Percentiles rank a stretch among this genome's conserved stretches.
These are phyloP conservation scores for Laodelphax striatellus DNA, from an alignment of 1,140 invertebrate species.

Conservation along the genomic window DNA sequence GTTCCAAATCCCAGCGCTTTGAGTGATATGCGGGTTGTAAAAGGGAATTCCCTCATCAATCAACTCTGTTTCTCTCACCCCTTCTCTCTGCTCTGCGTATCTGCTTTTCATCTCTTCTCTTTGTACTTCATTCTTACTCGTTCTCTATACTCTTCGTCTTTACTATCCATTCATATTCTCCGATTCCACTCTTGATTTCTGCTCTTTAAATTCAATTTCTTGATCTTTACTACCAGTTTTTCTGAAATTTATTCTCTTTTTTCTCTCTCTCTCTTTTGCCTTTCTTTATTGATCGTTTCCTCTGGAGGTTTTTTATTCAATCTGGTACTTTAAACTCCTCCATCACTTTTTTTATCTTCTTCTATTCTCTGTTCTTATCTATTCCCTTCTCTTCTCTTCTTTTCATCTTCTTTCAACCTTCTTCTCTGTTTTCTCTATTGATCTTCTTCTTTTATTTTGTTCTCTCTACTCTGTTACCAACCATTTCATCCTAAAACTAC, in stretches of 20 bases:
- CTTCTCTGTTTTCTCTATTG: conserved; percentile 9
- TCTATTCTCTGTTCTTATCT: too few species aligned
- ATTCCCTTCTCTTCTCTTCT: background rate
- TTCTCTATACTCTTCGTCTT: background rate
- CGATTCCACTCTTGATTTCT: conserved; percentile 7
- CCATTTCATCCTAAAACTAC: background rate
- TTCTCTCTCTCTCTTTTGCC: too few species aligned
- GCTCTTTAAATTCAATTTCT: background rate
- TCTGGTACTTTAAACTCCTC: too few species aligned
- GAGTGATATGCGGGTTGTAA: background rate
- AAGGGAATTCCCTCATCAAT: background rate
- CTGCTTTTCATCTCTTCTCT: background rate
- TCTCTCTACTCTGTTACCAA: background rate
- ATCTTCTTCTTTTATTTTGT: conserved; percentile 5
- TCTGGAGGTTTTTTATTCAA: too few species aligned
- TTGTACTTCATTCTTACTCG: background rate
- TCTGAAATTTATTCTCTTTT: too few species aligned
- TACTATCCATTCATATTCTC: background rate
- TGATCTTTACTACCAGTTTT: too few species aligned
- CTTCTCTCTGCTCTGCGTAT: conserved; percentile 1
- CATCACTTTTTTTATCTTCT: too few species aligned
- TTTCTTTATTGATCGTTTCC: too few species aligned
- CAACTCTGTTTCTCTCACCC: background rate
- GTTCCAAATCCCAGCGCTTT: background rate
- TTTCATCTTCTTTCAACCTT: background rate